Conservation (phyloP, 2,113 vertebrate genomes). For the Pithys albifrons region DNA sequence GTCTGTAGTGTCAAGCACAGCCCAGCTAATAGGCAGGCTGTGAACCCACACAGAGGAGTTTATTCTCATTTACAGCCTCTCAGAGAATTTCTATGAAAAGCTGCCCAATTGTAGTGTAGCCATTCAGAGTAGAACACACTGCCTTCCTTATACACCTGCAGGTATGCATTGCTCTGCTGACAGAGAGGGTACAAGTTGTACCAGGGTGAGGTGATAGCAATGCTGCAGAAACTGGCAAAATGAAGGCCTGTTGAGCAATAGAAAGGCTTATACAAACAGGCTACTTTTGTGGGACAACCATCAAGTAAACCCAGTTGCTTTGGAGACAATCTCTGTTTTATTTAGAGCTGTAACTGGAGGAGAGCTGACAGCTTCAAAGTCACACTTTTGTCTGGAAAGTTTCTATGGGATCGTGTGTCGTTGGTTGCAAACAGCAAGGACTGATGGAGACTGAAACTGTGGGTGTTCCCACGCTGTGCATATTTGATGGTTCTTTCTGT, state of each 20-base stretch:
- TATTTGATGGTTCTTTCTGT: neutral
- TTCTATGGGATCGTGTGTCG: neutral
- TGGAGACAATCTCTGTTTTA: neutral
- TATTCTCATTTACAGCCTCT: neutral
- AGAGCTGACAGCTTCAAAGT: neutral
- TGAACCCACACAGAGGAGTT: neutral
- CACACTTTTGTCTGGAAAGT: neutral
- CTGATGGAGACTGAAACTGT: neutral
- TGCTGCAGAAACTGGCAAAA: neutral
- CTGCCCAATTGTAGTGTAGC: neutral
- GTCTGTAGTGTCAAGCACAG: neutral
- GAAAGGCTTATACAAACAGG: neutral
- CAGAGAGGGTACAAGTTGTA: neutral
- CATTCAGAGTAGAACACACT: neutral
- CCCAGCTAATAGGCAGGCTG: accelerated
- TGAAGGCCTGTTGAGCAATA: neutral
- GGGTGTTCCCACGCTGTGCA: neutral
- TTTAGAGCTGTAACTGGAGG: neutral
- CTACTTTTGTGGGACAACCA: neutral
- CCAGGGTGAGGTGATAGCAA: accelerated
- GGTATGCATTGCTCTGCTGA: neutral
- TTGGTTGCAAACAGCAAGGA: neutral
- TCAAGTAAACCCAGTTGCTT: neutral
- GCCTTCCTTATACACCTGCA: too few relatives aligned
- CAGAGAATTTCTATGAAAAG: neutral